phyloP scores from a whole-genome alignment of 2,113 vertebrate species.

The Microtus richardsoni region DNA sequence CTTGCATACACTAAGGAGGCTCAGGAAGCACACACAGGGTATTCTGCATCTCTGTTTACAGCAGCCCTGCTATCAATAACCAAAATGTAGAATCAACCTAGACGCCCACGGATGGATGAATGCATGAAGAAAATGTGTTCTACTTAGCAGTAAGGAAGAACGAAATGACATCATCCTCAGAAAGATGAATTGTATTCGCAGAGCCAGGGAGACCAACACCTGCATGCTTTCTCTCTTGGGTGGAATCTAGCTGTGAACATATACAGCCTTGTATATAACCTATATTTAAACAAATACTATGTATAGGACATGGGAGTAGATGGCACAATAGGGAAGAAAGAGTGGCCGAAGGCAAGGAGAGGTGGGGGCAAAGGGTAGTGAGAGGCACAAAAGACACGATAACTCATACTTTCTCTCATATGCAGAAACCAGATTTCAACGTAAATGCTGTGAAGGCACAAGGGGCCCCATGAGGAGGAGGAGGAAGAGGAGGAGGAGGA shows the following conservation, averaged over 20 bases:
- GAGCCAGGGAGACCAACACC: neutral
- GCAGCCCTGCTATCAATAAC: neutral
- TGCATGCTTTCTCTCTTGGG: neutral
- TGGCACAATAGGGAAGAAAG: neutral
- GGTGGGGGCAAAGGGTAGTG: neutral
- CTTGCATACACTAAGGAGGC: neutral
- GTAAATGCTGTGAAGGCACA: neutral
- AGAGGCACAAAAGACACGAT: neutral
- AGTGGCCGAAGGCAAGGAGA: neutral
- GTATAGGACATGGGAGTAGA: neutral
- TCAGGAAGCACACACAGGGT: neutral
- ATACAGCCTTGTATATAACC: neutral
- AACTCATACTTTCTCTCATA: neutral
- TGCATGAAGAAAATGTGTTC: neutral
- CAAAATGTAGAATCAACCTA: neutral
- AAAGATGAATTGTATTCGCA: neutral
- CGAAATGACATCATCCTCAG: neutral
- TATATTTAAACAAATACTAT: neutral
- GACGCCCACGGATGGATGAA: neutral
- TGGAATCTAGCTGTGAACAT: neutral
- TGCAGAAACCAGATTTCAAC: neutral
- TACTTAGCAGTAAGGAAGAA: neutral
- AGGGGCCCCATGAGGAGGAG: neutral
- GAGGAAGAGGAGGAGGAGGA: no score
- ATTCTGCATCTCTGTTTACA: neutral